Percentiles rank a stretch among this genome's conserved stretches.
Evolutionary conservation across 2,797 vertebrate species (phyloP).

Genomic region (Mareca penelope): DNA sequence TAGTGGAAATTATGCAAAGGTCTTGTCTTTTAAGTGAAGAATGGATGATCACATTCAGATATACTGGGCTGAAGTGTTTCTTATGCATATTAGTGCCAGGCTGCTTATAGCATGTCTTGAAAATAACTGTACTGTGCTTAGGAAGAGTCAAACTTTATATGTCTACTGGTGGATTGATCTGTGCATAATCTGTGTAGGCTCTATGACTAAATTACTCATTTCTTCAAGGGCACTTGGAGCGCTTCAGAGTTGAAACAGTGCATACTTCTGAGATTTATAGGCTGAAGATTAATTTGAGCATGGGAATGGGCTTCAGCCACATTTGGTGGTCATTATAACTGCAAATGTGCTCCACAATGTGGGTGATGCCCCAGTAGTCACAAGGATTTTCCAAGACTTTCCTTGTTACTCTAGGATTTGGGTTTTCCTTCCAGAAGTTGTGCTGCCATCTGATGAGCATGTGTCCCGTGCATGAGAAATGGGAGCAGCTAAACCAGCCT

Average conservation of each 20-base stretch:
- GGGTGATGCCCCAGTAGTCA: not conserved
- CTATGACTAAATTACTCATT: not conserved
- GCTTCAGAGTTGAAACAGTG: not conserved
- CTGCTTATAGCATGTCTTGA: not conserved
- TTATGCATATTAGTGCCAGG: not conserved
- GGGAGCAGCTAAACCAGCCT: constrained; percentile 11
- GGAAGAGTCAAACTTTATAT: not conserved
- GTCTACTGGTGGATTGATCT: not conserved
- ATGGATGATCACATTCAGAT: not conserved
- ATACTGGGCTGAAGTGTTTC: not conserved
- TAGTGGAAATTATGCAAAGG: not conserved
- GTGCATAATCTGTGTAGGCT: not conserved
- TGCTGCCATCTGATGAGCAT: not conserved
- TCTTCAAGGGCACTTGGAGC: not conserved
- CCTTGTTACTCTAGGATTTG: not conserved
- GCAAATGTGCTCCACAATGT: not conserved
- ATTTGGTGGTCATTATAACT: not conserved
- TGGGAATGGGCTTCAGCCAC: not conserved
- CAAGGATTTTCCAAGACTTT: not conserved
- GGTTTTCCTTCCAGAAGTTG: not conserved
- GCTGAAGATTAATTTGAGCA: not conserved
- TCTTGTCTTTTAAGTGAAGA: not conserved
- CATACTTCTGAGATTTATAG: not conserved
- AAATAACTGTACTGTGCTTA: not conserved
- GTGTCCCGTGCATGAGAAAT: not conserved